A percentile compares a stretch with the other conserved stretches of the same genome.
Conservation (phyloP, 2,113 vertebrate genomes). For the Python bivittatus region DNA sequence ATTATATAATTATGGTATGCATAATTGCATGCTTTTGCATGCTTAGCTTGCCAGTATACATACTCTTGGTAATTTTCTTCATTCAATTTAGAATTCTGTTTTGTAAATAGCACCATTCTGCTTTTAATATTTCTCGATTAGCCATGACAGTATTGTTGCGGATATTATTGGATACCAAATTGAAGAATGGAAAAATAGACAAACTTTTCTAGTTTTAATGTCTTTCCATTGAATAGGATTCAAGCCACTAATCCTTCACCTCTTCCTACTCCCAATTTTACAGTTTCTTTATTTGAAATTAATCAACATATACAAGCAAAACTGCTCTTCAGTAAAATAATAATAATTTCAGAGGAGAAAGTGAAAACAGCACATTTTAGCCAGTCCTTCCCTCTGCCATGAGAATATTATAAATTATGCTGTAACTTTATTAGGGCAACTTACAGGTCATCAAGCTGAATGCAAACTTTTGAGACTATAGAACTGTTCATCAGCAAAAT, state of each 20-base stretch:
- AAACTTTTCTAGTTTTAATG: background rate
- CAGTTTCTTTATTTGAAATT: background rate
- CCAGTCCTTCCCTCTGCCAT: background rate
- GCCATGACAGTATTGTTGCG: background rate
- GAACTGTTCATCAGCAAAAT: background rate
- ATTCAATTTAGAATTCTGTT: conserved; percentile 40
- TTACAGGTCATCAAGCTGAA: background rate
- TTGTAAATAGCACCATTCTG: conserved; percentile 56
- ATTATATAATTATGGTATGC: background rate
- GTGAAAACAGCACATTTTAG: background rate
- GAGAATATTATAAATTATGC: background rate
- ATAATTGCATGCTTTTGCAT: background rate
- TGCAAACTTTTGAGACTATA: background rate
- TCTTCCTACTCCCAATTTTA: background rate
- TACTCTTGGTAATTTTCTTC: conserved; percentile 25
- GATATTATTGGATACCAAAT: background rate
- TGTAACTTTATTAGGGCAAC: background rate
- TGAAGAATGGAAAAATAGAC: background rate
- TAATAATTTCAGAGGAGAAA: background rate
- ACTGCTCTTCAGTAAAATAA: background rate
- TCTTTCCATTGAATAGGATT: background rate
- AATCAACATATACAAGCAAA: background rate
- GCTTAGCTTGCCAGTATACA: background rate
- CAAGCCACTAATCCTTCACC: background rate
- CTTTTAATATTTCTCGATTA: conserved; percentile 33